phyloP scores from a whole-genome alignment of 2,888 invertebrate genomes.

The Erannis defoliaria region DNA sequence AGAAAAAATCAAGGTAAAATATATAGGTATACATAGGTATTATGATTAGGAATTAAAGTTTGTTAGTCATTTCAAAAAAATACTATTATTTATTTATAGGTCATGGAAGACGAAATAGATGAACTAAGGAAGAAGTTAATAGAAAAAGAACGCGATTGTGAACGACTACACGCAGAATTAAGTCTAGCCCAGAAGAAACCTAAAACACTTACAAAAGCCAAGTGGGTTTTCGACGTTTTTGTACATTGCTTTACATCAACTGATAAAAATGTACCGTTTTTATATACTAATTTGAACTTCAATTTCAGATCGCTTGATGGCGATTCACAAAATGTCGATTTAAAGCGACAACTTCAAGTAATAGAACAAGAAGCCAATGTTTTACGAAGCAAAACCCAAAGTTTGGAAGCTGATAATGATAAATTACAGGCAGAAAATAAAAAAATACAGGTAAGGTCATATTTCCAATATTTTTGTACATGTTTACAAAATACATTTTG shows the following conservation, averaged over 20 bases:
- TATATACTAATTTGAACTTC: constrained; percentile 22
- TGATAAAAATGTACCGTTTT: not conserved
- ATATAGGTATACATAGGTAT: too few relatives aligned
- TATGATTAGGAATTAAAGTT: too few relatives aligned
- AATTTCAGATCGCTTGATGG: constrained; percentile 86
- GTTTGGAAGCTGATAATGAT: constrained; percentile 91
- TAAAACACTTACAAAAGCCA: constrained; percentile 88
- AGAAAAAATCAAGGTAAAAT: constrained; percentile 88
- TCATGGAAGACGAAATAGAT: constrained; percentile 90
- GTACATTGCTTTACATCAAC: not conserved
- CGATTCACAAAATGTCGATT: constrained; percentile 89
- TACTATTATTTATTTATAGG: constrained; percentile 63
- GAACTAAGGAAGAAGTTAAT: constrained; percentile 91
- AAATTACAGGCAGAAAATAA: constrained; percentile 91
- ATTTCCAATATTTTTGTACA: not conserved
- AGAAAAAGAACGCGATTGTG: constrained; percentile 94
- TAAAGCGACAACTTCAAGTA: constrained; percentile 91
- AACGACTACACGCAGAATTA: constrained; percentile 91
- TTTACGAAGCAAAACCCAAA: constrained; percentile 88
- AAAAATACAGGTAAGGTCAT: constrained; percentile 85
- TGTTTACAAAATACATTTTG: not conserved
- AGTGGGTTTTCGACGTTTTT: constrained; percentile 73
- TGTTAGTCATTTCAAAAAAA: too few relatives aligned
- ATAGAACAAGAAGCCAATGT: constrained; percentile 92
- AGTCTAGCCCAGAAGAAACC: constrained; percentile 88